These are phyloP conservation scores for Strigops habroptila DNA, from an alignment of 2,113 vertebrate genomes.

Conservation along the genomic window DNA sequence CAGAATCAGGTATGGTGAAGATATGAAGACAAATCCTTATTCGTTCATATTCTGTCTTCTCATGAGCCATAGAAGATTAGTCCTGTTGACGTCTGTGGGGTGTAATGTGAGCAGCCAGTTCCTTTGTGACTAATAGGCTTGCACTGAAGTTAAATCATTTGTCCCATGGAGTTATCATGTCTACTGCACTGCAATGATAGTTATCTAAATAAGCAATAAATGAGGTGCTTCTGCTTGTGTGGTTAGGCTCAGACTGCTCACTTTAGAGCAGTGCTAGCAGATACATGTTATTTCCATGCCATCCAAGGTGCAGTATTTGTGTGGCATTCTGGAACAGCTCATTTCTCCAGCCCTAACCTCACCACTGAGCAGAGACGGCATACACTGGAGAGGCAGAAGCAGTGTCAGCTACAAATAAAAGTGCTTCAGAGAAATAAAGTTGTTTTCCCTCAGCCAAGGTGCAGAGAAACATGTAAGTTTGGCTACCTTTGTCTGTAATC, in stretches of 20 bases:
- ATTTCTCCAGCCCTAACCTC: not conserved
- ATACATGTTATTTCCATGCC: not conserved
- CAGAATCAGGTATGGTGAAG: not conserved
- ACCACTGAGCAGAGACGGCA: not conserved
- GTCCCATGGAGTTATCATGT: constrained; percentile 12
- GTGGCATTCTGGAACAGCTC: not conserved
- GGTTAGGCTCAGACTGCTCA: not conserved
- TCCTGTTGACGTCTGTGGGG: not conserved
- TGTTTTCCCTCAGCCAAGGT: not conserved
- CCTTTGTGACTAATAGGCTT: constrained; percentile 5
- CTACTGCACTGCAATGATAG: not conserved
- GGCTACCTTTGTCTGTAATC: not conserved
- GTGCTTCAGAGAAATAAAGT: not conserved
- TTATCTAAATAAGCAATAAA: constrained; percentile 35
- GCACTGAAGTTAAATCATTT: constrained; percentile 46
- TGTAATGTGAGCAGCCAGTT: not conserved
- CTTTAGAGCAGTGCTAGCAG: not conserved
- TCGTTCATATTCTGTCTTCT: not conserved
- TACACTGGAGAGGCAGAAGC: not conserved
- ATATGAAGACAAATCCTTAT: not conserved
- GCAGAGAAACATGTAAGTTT: not conserved
- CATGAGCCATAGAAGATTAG: not conserved
- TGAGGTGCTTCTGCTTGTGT: not conserved
- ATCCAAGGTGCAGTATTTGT: not conserved
- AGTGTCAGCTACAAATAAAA: not conserved